A percentile compares a stretch with the other conserved stretches of the same genome.
Evolutionary conservation across 64 coral and sea anemone species (phyloP).

Genomic region (Dendronephthya gigantea): DNA sequence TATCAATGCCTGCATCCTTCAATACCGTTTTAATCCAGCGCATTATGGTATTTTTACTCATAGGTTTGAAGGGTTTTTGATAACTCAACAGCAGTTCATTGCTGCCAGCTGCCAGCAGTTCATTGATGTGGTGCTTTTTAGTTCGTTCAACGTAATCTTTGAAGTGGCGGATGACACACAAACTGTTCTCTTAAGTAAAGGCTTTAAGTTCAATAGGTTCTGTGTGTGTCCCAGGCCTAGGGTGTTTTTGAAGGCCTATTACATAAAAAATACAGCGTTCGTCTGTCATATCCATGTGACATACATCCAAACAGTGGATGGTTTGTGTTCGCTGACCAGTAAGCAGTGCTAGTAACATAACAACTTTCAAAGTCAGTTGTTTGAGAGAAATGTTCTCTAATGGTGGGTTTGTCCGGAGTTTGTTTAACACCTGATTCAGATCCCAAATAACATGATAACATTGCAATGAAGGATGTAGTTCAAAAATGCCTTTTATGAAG

Average conservation of each 20-base stretch:
- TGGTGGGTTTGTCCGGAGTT: not conserved
- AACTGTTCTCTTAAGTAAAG: not conserved
- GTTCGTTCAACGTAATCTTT: slow-evolving; percentile 7
- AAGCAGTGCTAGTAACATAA: not conserved
- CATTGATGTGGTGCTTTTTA: not conserved
- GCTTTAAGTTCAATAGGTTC: slow-evolving; percentile 14
- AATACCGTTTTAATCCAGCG: no score
- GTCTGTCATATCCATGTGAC: no score
- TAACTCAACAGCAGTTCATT: no score
- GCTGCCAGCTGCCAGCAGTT: no score
- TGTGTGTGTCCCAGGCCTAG: slow-evolving; percentile 19
- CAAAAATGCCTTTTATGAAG: not conserved
- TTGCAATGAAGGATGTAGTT: not conserved
- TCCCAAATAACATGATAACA: not conserved
- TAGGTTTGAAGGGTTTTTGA: no score
- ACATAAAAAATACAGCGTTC: slow-evolving; percentile 3
- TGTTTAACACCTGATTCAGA: not conserved
- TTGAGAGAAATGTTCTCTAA: not conserved
- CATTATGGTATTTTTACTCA: no score
- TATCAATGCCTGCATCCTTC: no score
- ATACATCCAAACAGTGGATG: not conserved
- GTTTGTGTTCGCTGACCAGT: not conserved
- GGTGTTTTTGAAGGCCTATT: not conserved
- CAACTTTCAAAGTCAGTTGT: not conserved
- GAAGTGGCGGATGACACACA: slow-evolving; percentile 15